phyloP scores from a whole-genome alignment of 2,797 vertebrate genomes.

The Gephyroberyx darwinii region DNA sequence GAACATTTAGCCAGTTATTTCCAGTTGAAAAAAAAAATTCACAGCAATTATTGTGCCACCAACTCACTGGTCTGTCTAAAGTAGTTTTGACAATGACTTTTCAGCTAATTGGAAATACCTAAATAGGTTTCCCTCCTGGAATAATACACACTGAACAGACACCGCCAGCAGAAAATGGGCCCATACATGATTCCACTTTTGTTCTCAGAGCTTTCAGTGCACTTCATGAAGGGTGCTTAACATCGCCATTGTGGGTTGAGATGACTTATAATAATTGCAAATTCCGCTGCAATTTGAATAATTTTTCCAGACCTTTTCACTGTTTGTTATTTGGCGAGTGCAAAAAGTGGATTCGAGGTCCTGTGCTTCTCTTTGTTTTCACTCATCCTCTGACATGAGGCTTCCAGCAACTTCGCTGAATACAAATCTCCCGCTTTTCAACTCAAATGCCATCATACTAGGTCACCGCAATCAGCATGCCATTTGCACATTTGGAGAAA shows the following conservation, averaged over 20 bases:
- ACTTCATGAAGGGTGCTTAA: conserved; percentile 72
- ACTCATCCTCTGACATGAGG: conserved; percentile 61
- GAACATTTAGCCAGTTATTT: conserved; percentile 14
- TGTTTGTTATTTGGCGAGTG: conserved; percentile 61
- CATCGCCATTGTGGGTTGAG: conserved; percentile 70
- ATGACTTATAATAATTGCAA: conserved; percentile 80
- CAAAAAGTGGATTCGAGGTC: conserved; percentile 66
- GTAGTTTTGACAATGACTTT: conserved; percentile 45
- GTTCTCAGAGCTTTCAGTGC: conserved; percentile 64
- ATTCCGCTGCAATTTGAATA: conserved; percentile 77
- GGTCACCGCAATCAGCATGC: conserved; percentile 37
- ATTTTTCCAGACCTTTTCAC: conserved; percentile 69
- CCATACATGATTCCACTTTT: conserved; percentile 60
- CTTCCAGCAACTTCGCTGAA: conserved; percentile 57
- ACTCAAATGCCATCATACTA: conserved; percentile 55
- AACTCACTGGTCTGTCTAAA: conserved; percentile 27
- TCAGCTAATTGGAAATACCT: conserved; percentile 39
- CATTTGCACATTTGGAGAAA: conserved; percentile 34
- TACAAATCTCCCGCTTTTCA: conserved; percentile 63
- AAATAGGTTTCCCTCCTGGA: conserved; percentile 43
- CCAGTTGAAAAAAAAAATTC: conserved; percentile 7
- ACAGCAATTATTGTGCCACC: conserved; percentile 17
- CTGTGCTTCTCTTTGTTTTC: conserved; percentile 58
- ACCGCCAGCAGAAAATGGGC: conserved; percentile 44
- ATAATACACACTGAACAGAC: conserved; percentile 43